Conservation (phyloP, 2,113 vertebrate genomes). For the Canis aureus region DNA sequence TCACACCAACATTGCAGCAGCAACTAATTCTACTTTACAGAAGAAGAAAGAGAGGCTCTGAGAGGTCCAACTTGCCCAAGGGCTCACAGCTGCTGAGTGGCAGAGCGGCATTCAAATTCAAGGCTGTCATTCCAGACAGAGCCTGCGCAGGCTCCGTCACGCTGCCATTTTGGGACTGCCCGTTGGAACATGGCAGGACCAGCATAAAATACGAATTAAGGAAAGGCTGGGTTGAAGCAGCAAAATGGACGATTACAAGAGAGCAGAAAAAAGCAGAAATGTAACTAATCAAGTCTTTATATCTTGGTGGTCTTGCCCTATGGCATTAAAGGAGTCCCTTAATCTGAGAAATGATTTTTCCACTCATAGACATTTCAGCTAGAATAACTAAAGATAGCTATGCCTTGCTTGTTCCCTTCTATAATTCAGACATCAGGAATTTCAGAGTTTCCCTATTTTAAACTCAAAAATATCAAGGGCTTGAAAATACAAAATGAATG, state of each 20-base stretch:
- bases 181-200: background rate
- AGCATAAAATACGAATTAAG: background rate
- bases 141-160: background rate
- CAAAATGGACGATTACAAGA: background rate
- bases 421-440: background rate
- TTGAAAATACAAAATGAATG: background rate
- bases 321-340: background rate
- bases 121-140: background rate
- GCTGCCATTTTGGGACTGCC: background rate
- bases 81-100: background rate
- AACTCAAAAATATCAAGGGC: slow-evolving; percentile 13
- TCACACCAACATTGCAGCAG: background rate
- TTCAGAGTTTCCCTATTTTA: background rate
- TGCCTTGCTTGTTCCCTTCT: background rate
- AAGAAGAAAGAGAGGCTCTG: background rate
- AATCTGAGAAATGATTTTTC: background rate
- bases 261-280: background rate
- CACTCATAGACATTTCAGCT: background rate
- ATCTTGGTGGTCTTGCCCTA: background rate
- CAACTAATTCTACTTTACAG: background rate
- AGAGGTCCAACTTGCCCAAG: background rate
- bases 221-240: background rate
- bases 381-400: background rate
- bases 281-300: background rate
- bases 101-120: background rate